phyloP scores from a whole-genome alignment of 2,113 vertebrate genomes.

The Gallinago media region DNA sequence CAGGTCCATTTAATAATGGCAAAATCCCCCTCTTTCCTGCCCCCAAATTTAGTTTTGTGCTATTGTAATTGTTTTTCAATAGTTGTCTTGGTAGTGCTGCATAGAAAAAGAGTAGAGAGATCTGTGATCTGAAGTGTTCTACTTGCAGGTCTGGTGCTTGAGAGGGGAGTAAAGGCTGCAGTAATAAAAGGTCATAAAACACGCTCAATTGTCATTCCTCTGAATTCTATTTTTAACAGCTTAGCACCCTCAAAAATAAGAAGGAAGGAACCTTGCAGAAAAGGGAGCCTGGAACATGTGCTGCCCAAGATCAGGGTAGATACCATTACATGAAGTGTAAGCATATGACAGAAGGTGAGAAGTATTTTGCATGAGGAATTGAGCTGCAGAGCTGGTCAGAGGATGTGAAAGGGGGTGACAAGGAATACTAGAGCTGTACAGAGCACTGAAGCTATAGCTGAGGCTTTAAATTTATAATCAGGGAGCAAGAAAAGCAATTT shows the following conservation, averaged over 20 bases:
- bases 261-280: background rate
- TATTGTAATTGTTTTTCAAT: background rate
- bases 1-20: background rate
- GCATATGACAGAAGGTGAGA: background rate
- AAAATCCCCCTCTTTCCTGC: background rate
- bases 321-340: background rate
- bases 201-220: background rate
- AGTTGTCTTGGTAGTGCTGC: background rate
- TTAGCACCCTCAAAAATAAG: background rate
- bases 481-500: background rate
- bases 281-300: accelerated
- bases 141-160: background rate
- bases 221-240: background rate
- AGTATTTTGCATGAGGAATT: background rate
- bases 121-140: background rate
- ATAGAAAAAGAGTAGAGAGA: background rate
- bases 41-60: background rate
- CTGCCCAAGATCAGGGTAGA: background rate
- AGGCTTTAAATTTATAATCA: background rate
- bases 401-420: background rate
- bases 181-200: background rate
- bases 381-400: background rate
- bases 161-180: background rate
- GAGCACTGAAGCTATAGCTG: background rate
- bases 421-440: background rate